These are phyloP conservation scores for Opisthograptis luteolata DNA, from an alignment of 2,888 invertebrate species.

Conservation along the genomic window DNA sequence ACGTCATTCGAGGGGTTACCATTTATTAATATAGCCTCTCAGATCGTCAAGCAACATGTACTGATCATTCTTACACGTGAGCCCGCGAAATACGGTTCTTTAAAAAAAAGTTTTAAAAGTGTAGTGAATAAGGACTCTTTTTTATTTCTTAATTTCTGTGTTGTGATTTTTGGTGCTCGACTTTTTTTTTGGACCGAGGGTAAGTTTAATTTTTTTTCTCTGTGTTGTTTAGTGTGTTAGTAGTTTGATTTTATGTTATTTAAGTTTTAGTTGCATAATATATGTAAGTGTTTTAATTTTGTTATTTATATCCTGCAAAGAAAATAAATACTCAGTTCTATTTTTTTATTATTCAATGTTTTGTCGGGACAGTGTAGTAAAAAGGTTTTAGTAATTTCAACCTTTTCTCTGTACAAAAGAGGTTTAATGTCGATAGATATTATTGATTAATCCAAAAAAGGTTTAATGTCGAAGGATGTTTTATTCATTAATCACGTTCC, in stretches of 20 bases:
- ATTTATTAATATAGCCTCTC: constrained; percentile 6
- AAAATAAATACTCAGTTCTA: too few relatives aligned
- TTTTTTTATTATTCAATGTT: too few relatives aligned
- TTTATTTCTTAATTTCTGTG: constrained; percentile 5
- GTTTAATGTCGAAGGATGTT: too few relatives aligned
- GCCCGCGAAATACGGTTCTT: constrained; percentile 21
- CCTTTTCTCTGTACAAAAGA: too few relatives aligned
- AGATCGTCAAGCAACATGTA: constrained; percentile 5
- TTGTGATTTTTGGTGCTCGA: constrained; percentile 1
- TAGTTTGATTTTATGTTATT: background rate
- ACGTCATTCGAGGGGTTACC: constrained; percentile 4
- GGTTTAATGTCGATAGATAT: too few relatives aligned
- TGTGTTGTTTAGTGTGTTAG: background rate
- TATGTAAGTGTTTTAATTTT: too few relatives aligned
- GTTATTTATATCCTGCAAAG: too few relatives aligned
- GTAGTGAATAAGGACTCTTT: constrained; percentile 9
- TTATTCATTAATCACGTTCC: too few relatives aligned
- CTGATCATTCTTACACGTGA: constrained; percentile 14
- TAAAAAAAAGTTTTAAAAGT: constrained; percentile 10
- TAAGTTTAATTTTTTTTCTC: constrained; percentile 4
- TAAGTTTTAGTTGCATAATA: background rate
- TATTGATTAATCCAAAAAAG: too few relatives aligned
- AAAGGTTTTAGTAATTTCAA: too few relatives aligned
- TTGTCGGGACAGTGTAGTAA: too few relatives aligned
- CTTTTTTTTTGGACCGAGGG: constrained; percentile 6